Percentiles rank a stretch among this genome's conserved stretches.
These are phyloP conservation scores for Mus spretus DNA, from an alignment of 2,797 vertebrate species.

Conservation along the genomic window DNA sequence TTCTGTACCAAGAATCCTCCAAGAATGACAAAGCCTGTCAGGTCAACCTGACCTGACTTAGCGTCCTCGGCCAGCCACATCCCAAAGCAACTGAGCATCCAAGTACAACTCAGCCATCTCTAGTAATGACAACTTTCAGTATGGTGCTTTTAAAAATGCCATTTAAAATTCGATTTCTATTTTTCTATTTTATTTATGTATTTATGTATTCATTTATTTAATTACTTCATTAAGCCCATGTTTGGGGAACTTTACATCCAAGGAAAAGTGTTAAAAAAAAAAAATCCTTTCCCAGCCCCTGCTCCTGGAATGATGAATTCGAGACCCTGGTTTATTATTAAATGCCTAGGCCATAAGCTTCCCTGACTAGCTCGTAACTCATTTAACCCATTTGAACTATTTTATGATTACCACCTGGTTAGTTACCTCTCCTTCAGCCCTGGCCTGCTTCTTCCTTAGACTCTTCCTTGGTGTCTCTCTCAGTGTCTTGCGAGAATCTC, in stretches of 20 bases:
- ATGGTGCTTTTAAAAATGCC: neutral
- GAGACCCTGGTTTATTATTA: neutral
- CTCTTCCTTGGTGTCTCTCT: no score
- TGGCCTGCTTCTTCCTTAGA: neutral
- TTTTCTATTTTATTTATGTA: no score
- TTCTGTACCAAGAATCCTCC: neutral
- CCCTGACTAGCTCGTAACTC: neutral
- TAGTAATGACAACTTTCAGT: neutral
- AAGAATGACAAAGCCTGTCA: neutral
- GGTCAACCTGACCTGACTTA: conserved; percentile 58
- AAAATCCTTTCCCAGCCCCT: neutral
- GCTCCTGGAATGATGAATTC: neutral
- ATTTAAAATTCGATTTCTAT: conserved; percentile 52
- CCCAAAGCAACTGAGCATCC: conserved; percentile 16
- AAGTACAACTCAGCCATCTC: neutral
- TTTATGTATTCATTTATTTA: neutral
- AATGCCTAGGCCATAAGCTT: neutral
- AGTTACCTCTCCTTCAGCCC: neutral
- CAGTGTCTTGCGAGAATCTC: no score
- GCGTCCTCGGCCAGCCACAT: neutral
- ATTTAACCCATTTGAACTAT: neutral
- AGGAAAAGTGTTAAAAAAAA: neutral
- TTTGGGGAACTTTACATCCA: conserved; percentile 15
- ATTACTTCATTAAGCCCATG: neutral
- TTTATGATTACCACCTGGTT: neutral